Evolutionary conservation across 2,113 vertebrate genomes (phyloP).

Genomic region (Ranitomeya imitator): DNA sequence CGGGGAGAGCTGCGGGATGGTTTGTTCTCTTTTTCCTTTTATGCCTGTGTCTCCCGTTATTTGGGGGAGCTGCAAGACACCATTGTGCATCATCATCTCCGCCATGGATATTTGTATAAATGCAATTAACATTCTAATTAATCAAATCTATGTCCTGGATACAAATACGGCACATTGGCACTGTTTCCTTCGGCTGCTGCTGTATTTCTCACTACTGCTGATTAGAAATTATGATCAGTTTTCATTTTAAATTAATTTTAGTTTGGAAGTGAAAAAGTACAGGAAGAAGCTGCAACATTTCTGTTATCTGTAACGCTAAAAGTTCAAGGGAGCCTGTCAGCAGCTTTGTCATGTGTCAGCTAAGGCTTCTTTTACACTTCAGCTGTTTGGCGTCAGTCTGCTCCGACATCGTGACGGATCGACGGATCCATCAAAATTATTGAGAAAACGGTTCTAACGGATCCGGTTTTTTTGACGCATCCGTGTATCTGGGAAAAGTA

Average conservation of each 20-base stretch:
- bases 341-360: too few relatives aligned
- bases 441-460: too few relatives aligned
- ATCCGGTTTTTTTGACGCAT: too few relatives aligned
- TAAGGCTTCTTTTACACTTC: too few relatives aligned
- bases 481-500: too few relatives aligned
- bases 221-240: neutral
- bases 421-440: too few relatives aligned
- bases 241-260: neutral
- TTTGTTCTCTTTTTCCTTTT: neutral
- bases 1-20: neutral
- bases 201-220: neutral
- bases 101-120: neutral
- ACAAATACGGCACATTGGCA: neutral
- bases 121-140: slow-evolving; percentile 9
- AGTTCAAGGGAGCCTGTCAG: too few relatives aligned
- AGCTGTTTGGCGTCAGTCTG: too few relatives aligned
- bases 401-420: too few relatives aligned
- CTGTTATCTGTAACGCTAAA: neutral
- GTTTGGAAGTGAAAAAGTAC: neutral
- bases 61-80: slow-evolving; percentile 7
- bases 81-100: neutral
- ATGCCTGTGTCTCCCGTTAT: neutral
- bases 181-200: neutral
- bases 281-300: neutral
- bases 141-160: neutral